Conservation (phyloP, 2,888 invertebrate genomes). For the Camponotus fellah region DNA sequence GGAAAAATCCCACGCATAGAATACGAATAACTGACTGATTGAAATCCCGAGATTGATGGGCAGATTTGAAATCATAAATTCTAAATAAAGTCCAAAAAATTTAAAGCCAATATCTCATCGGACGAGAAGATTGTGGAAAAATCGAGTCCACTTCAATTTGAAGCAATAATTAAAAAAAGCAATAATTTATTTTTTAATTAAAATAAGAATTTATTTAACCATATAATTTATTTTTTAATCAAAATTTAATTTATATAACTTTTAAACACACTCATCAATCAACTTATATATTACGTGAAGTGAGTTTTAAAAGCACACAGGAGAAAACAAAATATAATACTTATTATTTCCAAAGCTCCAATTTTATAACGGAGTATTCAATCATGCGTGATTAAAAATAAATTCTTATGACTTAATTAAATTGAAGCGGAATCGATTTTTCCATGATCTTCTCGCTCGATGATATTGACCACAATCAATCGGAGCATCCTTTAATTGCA, state of each 20-base stretch:
- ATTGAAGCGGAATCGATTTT: background rate
- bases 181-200: background rate
- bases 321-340: background rate
- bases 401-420: background rate
- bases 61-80: background rate
- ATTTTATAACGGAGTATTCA: background rate
- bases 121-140: background rate
- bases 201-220: background rate
- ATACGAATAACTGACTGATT: background rate
- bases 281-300: constrained; percentile 5
- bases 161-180: background rate
- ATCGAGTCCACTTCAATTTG: background rate
- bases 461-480: background rate
- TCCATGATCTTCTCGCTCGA: background rate
- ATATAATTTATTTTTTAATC: background rate
- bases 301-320: background rate
- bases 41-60: background rate
- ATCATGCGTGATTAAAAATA: background rate
- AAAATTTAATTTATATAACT: background rate
- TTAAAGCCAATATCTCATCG: background rate
- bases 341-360: background rate
- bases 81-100: background rate
- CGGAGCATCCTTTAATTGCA: constrained; percentile 20
- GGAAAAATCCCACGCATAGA: constrained; percentile 13
- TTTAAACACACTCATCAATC: background rate